Evolutionary conservation across 1,140 invertebrate species (phyloP).

Genomic region (Ceratosolen fusciceps): DNA sequence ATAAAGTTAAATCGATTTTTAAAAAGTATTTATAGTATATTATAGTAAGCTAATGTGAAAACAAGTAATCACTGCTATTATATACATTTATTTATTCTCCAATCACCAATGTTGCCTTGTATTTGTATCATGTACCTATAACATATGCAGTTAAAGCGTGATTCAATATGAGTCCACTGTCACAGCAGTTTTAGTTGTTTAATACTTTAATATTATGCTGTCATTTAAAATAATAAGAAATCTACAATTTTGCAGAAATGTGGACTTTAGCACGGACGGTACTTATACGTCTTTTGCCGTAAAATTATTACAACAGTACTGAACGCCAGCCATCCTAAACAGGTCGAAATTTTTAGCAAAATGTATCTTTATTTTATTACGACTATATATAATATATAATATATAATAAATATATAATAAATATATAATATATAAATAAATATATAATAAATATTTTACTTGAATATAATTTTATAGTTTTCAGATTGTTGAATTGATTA

Average conservation of each 20-base stretch:
- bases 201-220: slow-evolving; percentile 5
- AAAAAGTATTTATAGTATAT: neutral
- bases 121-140: neutral
- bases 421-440: too few species aligned
- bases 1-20: neutral
- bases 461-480: too few species aligned
- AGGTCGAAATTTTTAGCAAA: neutral
- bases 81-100: neutral
- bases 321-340: neutral
- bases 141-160: neutral
- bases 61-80: neutral
- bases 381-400: too few species aligned
- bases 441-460: too few species aligned
- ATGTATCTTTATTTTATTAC: too few species aligned
- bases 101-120: slow-evolving; percentile 16
- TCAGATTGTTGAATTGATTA: too few species aligned
- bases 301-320: slow-evolving; percentile 2
- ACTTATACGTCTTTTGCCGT: slow-evolving; percentile 21
- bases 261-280: neutral
- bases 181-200: neutral
- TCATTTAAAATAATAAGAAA: slow-evolving; percentile 1
- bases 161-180: neutral
- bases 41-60: neutral
- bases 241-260: slow-evolving; percentile 14
- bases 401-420: too few species aligned